Conservation (phyloP, 2,888 invertebrate genomes). For the Corbicula japonica region DNA sequence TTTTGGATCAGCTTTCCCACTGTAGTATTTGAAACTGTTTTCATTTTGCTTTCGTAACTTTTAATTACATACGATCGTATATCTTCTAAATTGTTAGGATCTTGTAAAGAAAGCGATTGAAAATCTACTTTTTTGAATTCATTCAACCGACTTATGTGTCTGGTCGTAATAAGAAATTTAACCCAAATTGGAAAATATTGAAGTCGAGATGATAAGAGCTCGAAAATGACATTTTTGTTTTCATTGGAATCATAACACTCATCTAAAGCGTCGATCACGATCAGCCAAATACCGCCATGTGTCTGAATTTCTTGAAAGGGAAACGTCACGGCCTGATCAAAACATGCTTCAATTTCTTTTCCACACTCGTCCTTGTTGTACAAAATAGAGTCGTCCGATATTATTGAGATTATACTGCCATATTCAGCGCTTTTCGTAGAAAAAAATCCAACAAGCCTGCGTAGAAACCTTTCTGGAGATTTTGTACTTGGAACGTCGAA, state of each 20-base stretch:
- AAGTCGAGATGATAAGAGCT: conserved; percentile 1
- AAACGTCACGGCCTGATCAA: conserved; percentile 34
- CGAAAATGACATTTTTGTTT: conserved; percentile 6
- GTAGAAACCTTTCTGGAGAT: conserved; percentile 22
- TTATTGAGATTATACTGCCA: conserved; percentile 30
- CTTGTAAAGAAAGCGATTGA: not conserved
- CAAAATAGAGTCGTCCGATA: conserved; percentile 7
- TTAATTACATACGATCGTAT: too few species aligned
- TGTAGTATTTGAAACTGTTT: not conserved
- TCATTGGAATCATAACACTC: conserved; percentile 22
- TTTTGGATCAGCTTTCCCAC: not conserved
- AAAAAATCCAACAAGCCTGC: conserved; percentile 38
- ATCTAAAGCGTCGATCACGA: conserved; percentile 37
- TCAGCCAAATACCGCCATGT: not conserved
- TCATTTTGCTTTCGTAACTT: too few species aligned
- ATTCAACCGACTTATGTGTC: conserved; percentile 6
- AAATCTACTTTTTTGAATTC: not conserved
- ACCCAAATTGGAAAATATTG: conserved; percentile 32
- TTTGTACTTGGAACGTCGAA: conserved; percentile 31
- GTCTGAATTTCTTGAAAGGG: conserved; percentile 15
- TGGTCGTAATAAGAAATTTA: conserved; percentile 32
- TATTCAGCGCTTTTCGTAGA: conserved; percentile 36
- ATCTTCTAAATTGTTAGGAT: not conserved
- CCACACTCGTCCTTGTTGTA: conserved; percentile 13
- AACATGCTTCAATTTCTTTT: conserved; percentile 36